Evolutionary conservation across 2,113 vertebrate genomes (phyloP), one percentile per base, ranked within the genome.

Genomic region (Lagopus muta): DNA sequence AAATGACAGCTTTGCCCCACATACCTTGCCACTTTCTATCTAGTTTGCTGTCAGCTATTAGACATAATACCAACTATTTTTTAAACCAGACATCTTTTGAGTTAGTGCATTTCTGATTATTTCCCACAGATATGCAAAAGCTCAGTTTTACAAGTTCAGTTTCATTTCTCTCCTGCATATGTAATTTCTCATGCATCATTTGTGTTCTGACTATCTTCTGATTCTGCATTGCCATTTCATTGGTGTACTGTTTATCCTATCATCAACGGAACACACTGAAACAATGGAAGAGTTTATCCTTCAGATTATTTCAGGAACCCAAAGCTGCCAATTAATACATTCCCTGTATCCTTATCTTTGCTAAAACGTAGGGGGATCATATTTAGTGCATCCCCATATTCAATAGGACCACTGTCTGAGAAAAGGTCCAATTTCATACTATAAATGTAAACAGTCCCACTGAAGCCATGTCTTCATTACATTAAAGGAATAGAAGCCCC

Each of bases 251-350:
- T 86, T 94, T 94, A 58, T 84, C 45, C 76, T 86, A 28, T 72
- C 60, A 67, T 81, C 69, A 66, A 66, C 43, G 34, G 40, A 57
- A 90, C 54, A 82, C 48, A 84, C 66, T 90, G 52, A 70, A 88
- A 88, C 82, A 92, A 84, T 69, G 93, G 88, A 94, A 74, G 13
- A 89, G 27, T 73, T 82, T 70, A 76, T 82, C 84, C 50, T 87
- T 85, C 71, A 80, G 82, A 92, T 93, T 80, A 89, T 91, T 88
- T 74, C 61, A 84, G 82, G 74, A 91, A 78, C 76, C 36, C 66
- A 81, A 82, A 82, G 3, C 85, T 75, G 65, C 28, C 82, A 88
- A 62, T 79, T 8, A 55, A 93, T 90, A 34, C 43, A 71, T 86
- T 88, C 79, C 25, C 55, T 89, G 13, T 69, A 48, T 83, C 64